These are phyloP conservation scores for Nipponacmea schrenckii DNA, from an alignment of 2,888 invertebrate species.

Conservation along the genomic window DNA sequence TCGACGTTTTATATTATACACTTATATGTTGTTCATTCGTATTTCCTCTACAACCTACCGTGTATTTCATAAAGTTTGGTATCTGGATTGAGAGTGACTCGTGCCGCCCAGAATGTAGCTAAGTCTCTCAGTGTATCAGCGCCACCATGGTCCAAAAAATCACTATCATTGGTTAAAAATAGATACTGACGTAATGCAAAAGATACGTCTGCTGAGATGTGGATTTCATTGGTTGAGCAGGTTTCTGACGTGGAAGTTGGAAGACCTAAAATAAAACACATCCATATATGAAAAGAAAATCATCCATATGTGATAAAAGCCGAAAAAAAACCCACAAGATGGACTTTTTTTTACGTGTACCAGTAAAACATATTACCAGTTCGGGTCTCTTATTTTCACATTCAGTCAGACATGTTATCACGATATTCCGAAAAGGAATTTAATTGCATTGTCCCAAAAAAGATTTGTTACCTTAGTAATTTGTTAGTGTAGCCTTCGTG, in stretches of 20 bases:
- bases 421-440: too few species aligned
- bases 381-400: too few species aligned
- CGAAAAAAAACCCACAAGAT: too few species aligned
- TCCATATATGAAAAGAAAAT: neutral
- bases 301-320: too few species aligned
- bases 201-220: conserved; percentile 60
- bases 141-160: conserved; percentile 46
- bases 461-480: too few species aligned
- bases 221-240: conserved; percentile 35
- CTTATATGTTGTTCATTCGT: too few species aligned
- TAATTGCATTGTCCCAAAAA: too few species aligned
- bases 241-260: conserved; percentile 25
- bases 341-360: too few species aligned
- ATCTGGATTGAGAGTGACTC: conserved; percentile 39
- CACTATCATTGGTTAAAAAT: conserved; percentile 57
- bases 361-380: too few species aligned
- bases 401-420: too few species aligned
- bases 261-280: conserved; percentile 20
- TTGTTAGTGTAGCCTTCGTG: too few species aligned
- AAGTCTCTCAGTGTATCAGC: conserved; percentile 55
- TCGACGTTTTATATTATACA: too few species aligned
- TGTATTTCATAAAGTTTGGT: conserved; percentile 54
- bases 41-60: conserved; percentile 36
- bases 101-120: conserved; percentile 58
- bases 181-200: conserved; percentile 61